phyloP scores from a whole-genome alignment of 1,140 invertebrate species.

The Heliothis subflexa region DNA sequence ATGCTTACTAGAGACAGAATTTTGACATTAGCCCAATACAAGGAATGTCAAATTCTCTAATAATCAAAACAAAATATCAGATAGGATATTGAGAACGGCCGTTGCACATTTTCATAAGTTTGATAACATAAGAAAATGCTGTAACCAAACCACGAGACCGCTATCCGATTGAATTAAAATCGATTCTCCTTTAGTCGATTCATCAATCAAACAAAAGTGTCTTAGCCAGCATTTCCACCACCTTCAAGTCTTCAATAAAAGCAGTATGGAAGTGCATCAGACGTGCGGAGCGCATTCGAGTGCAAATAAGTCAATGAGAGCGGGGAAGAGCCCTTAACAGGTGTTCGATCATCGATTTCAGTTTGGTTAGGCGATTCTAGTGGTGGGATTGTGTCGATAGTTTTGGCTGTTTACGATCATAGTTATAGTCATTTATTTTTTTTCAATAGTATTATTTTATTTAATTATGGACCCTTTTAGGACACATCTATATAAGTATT shows the following conservation, averaged over 20 bases:
- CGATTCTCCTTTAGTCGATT: neutral
- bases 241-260: constrained; percentile 33
- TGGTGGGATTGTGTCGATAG: constrained; percentile 49
- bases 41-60: too few relatives aligned
- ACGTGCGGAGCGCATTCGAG: constrained; percentile 40
- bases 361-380: constrained; percentile 52
- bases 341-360: constrained; percentile 68
- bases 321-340: constrained; percentile 63
- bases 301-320: constrained; percentile 64
- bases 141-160: neutral
- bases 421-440: too few relatives aligned
- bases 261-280: constrained; percentile 31
- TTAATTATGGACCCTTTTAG: too few relatives aligned
- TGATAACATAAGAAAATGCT: neutral
- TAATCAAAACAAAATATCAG: too few relatives aligned
- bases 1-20: too few relatives aligned
- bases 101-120: too few relatives aligned
- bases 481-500: too few relatives aligned
- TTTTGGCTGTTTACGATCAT: too few relatives aligned
- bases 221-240: constrained; percentile 9
- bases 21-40: too few relatives aligned
- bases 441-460: too few relatives aligned
- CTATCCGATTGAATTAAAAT: constrained; percentile 25
- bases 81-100: too few relatives aligned
- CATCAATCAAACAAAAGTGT: constrained; percentile 41